Percentiles rank a stretch among this genome's conserved stretches.
These are phyloP conservation scores for Mactromeris polynyma DNA, from an alignment of 2,888 invertebrate genomes.

Conservation along the genomic window DNA sequence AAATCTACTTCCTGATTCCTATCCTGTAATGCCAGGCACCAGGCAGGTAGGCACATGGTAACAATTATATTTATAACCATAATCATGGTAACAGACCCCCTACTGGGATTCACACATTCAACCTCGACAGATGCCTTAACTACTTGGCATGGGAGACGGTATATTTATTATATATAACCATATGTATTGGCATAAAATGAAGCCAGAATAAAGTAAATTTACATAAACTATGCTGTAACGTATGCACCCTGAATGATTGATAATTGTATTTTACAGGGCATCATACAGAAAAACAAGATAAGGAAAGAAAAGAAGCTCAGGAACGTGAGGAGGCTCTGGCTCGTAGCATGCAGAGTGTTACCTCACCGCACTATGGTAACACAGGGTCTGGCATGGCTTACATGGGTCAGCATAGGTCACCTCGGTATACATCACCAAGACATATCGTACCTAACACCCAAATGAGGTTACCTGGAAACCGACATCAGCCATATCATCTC, in stretches of 20 bases:
- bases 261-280: conserved; percentile 38
- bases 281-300: conserved; percentile 55
- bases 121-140: too few relatives aligned
- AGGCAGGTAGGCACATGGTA: too few relatives aligned
- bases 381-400: conserved; percentile 8
- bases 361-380: conserved; percentile 21
- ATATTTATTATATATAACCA: too few relatives aligned
- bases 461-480: conserved; percentile 18
- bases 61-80: too few relatives aligned
- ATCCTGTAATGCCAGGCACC: too few relatives aligned
- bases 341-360: conserved; percentile 14
- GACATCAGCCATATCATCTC: conserved; percentile 49
- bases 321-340: conserved; percentile 39
- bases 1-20: too few relatives aligned
- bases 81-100: too few relatives aligned
- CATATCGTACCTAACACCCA: conserved; percentile 23
- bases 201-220: too few relatives aligned
- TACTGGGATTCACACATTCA: too few relatives aligned
- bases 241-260: not conserved
- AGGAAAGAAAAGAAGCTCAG: conserved; percentile 46
- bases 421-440: conserved; percentile 36
- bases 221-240: too few relatives aligned
- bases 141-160: too few relatives aligned
- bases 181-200: too few relatives aligned
- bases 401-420: conserved; percentile 34